Conservation (phyloP, 2,888 invertebrate genomes). For the Ormia ochracea region DNA sequence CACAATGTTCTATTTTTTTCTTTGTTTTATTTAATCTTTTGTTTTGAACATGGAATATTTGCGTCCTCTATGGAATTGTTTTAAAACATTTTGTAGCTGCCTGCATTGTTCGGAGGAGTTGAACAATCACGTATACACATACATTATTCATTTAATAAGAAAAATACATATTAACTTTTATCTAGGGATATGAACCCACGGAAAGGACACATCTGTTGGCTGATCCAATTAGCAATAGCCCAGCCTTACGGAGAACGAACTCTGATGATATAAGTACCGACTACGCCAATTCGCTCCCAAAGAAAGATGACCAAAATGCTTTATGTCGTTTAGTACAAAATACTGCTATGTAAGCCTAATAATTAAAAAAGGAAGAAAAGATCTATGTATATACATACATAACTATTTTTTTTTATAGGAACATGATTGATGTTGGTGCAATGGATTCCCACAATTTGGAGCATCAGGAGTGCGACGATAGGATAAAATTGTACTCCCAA, state of each 20-base stretch:
- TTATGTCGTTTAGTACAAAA: slow-evolving; percentile 92
- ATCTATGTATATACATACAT: too few relatives aligned
- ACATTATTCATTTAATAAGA: neutral
- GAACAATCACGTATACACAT: slow-evolving; percentile 69
- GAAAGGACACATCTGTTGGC: slow-evolving; percentile 88
- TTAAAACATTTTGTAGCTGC: slow-evolving; percentile 73
- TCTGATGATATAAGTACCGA: slow-evolving; percentile 83
- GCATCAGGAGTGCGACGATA: slow-evolving; percentile 91
- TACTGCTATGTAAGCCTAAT: slow-evolving; percentile 86
- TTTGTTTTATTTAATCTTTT: neutral
- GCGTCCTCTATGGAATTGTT: slow-evolving; percentile 71
- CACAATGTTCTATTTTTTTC: neutral
- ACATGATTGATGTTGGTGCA: slow-evolving; percentile 96
- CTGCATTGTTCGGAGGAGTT: slow-evolving; percentile 74
- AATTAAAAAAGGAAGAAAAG: neutral
- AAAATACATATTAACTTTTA: neutral
- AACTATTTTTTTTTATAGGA: slow-evolving; percentile 80
- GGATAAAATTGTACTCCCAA: slow-evolving; percentile 84
- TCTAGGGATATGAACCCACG: slow-evolving; percentile 78
- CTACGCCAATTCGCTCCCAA: slow-evolving; percentile 81
- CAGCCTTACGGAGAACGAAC: slow-evolving; percentile 83
- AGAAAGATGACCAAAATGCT: slow-evolving; percentile 94
- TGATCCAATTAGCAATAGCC: slow-evolving; percentile 86
- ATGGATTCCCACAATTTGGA: slow-evolving; percentile 92
- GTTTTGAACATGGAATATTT: slow-evolving; percentile 72